Percentiles rank a stretch among this genome's conserved stretches.
phyloP scores from a whole-genome alignment of 1,140 invertebrate species.

The Harpegnathos saltator region DNA sequence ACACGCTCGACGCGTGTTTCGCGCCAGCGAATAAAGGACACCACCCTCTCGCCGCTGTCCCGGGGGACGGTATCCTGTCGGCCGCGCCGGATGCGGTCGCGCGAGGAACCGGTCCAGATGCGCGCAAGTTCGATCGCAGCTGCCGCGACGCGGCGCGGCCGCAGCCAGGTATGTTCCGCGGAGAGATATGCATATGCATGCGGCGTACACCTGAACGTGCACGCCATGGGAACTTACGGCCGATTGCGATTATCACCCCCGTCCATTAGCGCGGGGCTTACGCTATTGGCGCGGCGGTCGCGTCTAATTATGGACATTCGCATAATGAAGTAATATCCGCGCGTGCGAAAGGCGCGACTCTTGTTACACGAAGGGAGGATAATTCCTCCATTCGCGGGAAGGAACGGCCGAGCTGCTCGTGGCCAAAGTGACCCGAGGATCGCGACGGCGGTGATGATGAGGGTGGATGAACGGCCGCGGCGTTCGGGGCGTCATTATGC shows the following conservation, averaged over 20 bases:
- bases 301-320: constrained; percentile 38
- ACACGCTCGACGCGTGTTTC: not conserved
- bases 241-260: constrained; percentile 39
- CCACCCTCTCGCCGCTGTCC: not conserved
- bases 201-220: constrained; percentile 10
- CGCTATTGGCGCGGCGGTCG: constrained; percentile 19
- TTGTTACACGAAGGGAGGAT: constrained; percentile 42
- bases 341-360: not conserved
- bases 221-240: constrained; percentile 34
- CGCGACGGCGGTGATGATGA: constrained; percentile 14
- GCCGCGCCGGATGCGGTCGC: constrained; percentile 28
- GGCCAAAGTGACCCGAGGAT: constrained; percentile 3
- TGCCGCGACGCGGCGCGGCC: not conserved
- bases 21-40: not conserved
- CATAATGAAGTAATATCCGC: constrained; percentile 41
- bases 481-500: constrained; percentile 26
- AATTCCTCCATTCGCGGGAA: constrained; percentile 22
- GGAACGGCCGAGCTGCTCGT: too few species aligned
- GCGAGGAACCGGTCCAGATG: constrained; percentile 44
- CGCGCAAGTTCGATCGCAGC: constrained; percentile 29
- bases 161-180: constrained; percentile 11
- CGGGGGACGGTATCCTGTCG: constrained; percentile 11
- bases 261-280: constrained; percentile 14
- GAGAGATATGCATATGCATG: constrained; percentile 23
- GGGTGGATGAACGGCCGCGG: constrained; percentile 5